phyloP scores from a whole-genome alignment of 2,888 invertebrate genomes.

The Ischnura elegans region DNA sequence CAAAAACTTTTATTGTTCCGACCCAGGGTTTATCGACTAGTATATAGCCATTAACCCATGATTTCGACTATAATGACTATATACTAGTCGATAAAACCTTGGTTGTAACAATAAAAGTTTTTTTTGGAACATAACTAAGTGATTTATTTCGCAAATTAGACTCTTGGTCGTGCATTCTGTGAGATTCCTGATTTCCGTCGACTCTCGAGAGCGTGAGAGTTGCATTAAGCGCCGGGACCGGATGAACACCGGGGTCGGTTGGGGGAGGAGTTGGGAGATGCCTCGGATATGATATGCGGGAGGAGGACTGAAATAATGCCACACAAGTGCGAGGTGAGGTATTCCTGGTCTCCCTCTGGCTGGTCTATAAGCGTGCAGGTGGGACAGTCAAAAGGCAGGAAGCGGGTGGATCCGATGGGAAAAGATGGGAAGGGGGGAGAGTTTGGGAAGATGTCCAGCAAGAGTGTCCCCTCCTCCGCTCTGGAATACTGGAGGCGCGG shows the following conservation, averaged over 20 bases:
- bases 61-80: no score
- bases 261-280: background rate
- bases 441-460: background rate
- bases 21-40: no score
- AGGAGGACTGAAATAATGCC: slow-evolving; percentile 62
- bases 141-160: no score
- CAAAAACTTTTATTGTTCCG: no score
- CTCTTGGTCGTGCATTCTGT: no score
- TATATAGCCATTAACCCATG: no score
- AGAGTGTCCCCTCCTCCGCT: background rate
- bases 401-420: slow-evolving; percentile 54
- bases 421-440: background rate
- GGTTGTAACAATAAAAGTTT: no score
- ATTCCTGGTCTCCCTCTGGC: background rate
- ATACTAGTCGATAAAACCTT: no score
- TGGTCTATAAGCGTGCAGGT: slow-evolving; percentile 64
- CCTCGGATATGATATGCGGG: slow-evolving; percentile 54
- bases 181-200: no score
- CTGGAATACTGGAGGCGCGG: slow-evolving; percentile 27
- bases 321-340: slow-evolving; percentile 46
- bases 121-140: no score
- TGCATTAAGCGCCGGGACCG: background rate
- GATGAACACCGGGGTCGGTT: background rate
- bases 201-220: no score
- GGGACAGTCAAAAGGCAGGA: slow-evolving; percentile 66